phyloP scores from a whole-genome alignment of 2,113 vertebrate genomes.

The Romanogobio albipinnatus region DNA sequence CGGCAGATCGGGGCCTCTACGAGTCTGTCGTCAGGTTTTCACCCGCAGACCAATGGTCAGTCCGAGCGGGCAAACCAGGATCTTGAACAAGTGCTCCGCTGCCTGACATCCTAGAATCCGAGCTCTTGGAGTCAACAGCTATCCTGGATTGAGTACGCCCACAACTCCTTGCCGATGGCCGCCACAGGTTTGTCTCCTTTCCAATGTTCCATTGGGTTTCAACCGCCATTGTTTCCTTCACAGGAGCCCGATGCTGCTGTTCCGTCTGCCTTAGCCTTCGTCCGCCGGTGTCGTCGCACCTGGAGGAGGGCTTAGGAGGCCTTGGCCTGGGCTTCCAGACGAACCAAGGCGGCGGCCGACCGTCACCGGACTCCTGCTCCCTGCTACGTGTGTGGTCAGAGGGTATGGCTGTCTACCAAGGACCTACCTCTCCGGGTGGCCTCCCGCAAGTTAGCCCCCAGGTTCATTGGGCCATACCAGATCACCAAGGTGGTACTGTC shows the following conservation, averaged over 20 bases:
- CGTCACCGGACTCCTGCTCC: not conserved
- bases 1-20: too few species aligned
- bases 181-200: too few species aligned
- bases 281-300: not conserved
- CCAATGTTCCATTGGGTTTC: conserved; percentile 76
- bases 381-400: not conserved
- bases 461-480: not conserved
- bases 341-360: not conserved
- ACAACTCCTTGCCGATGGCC: not conserved
- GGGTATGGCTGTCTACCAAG: not conserved
- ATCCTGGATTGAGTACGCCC: too few species aligned
- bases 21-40: too few species aligned
- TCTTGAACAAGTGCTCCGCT: too few species aligned
- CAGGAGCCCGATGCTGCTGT: not conserved
- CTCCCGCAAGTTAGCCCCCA: not conserved
- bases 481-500: not conserved
- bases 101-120: too few species aligned
- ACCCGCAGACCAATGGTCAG: too few species aligned
- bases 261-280: not conserved
- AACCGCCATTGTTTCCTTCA: conserved; percentile 76
- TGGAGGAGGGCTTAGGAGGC: not conserved
- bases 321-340: not conserved
- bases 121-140: too few species aligned
- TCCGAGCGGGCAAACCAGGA: too few species aligned
- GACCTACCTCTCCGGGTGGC: not conserved